Conservation (phyloP, 2,888 invertebrate species). For the Lingula anatina region DNA sequence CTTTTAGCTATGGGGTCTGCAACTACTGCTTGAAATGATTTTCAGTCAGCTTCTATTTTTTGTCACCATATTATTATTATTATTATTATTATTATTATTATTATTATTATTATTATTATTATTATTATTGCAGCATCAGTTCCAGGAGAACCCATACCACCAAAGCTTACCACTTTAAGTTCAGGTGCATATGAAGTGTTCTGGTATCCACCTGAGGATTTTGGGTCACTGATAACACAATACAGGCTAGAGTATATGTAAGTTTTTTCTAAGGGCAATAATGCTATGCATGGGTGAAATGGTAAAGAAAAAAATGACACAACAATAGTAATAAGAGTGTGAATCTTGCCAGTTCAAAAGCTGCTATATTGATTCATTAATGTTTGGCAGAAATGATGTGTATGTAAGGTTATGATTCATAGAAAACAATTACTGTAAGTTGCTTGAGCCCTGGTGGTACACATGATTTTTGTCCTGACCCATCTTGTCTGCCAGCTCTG, state of each 20-base stretch:
- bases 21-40: no score
- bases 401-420: no score
- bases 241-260: constrained; percentile 71
- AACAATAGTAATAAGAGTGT: background rate
- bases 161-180: constrained; percentile 68
- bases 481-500: no score
- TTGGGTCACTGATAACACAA: constrained; percentile 68
- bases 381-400: constrained; percentile 5
- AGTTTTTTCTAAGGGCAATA: constrained; percentile 3
- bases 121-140: constrained; percentile 55
- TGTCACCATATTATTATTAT: constrained; percentile 8
- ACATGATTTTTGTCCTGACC: no score
- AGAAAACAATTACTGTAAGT: no score
- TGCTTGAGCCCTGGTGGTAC: background rate
- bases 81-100: background rate
- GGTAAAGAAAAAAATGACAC: no score
- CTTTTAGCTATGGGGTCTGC: no score
- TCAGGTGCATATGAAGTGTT: constrained; percentile 71
- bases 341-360: background rate
- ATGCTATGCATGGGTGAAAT: no score
- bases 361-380: background rate
- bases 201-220: constrained; percentile 74
- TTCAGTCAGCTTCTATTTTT: no score
- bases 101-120: background rate
- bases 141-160: constrained; percentile 73